A percentile compares a stretch with the other conserved stretches of the same genome.
phyloP scores from a whole-genome alignment of 2,888 invertebrate genomes.

The Rhyacophila evoluta region DNA sequence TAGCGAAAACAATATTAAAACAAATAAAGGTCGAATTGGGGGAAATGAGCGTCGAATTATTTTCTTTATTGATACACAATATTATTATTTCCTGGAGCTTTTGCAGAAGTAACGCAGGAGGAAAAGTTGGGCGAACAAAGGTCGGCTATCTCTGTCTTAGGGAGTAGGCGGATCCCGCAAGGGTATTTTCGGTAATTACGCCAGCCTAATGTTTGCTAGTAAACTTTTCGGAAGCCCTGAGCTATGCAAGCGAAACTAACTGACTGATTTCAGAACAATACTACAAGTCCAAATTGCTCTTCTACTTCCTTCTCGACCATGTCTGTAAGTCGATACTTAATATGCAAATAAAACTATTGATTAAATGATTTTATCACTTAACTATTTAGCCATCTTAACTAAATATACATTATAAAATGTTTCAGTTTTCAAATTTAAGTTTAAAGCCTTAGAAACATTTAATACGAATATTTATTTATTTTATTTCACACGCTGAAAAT shows the following conservation, averaged over 20 bases:
- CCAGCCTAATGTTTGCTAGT: conserved; percentile 35
- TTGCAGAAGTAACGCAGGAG: neutral
- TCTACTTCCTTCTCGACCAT: too few species aligned
- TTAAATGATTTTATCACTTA: too few species aligned
- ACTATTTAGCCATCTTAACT: too few species aligned
- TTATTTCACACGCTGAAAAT: too few species aligned
- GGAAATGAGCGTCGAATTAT: conserved; percentile 13
- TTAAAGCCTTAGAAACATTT: too few species aligned
- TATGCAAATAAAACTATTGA: too few species aligned
- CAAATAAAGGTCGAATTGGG: conserved; percentile 18
- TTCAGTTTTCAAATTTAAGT: too few species aligned
- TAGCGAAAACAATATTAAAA: conserved; percentile 24
- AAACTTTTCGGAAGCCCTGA: conserved; percentile 28
- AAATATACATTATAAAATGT: too few species aligned
- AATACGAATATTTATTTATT: too few species aligned
- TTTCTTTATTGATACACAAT: conserved; percentile 22
- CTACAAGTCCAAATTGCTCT: neutral
- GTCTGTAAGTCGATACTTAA: too few species aligned
- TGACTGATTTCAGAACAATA: neutral
- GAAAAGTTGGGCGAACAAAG: conserved; percentile 11
- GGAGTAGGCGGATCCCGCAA: conserved; percentile 27
- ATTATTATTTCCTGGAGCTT: conserved; percentile 14
- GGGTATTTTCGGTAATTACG: conserved; percentile 40
- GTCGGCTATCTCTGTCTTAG: neutral
- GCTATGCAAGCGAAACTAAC: conserved; percentile 25